Evolutionary conservation across 2,113 vertebrate species (phyloP).

Genomic region (Oreotrochilus melanogaster): DNA sequence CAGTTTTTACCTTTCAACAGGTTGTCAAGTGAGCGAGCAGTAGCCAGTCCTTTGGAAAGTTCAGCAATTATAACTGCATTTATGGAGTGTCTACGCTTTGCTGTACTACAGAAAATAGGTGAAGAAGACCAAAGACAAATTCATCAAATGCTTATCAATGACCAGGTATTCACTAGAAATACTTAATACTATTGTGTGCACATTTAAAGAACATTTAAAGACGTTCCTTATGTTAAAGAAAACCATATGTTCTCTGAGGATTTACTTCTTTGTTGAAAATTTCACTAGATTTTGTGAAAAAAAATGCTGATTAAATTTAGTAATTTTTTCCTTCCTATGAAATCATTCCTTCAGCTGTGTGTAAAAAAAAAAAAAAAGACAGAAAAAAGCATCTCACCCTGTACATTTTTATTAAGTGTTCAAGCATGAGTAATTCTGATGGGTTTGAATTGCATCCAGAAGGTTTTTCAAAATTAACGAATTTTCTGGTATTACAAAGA

Average conservation of each 20-base stretch:
- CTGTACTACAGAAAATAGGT: conserved; percentile 80
- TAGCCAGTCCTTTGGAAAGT: conserved; percentile 85
- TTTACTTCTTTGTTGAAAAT: not conserved
- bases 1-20: conserved; percentile 74
- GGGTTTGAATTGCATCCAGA: not conserved
- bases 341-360: not conserved
- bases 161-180: conserved; percentile 82
- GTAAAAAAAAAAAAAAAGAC: not conserved
- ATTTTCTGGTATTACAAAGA: not conserved
- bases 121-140: conserved; percentile 76
- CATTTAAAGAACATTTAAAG: not conserved
- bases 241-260: not conserved
- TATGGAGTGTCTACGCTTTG: conserved; percentile 90
- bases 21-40: conserved; percentile 85
- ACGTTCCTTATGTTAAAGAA: not conserved
- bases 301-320: not conserved
- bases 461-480: not conserved
- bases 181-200: not conserved
- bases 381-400: not conserved
- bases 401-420: not conserved
- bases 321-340: not conserved
- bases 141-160: conserved; percentile 85
- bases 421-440: not conserved
- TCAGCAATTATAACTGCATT: conserved; percentile 85
- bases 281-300: not conserved